phyloP scores from a whole-genome alignment of 2,888 invertebrate genomes.

The Sicus ferrugineus region DNA sequence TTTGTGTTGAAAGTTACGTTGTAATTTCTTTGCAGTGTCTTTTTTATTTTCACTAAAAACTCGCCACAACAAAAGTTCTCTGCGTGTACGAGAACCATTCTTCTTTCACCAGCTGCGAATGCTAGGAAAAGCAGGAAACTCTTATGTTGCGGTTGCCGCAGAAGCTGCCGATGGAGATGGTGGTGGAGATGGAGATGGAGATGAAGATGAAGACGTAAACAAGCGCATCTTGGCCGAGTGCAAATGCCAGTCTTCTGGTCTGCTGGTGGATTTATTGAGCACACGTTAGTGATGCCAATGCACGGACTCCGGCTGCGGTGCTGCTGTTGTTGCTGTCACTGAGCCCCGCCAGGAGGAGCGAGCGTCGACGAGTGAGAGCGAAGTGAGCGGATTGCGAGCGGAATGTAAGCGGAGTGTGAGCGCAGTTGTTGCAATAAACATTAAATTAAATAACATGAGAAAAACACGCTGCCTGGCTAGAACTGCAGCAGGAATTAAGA shows the following conservation, averaged over 20 bases:
- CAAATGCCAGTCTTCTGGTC: neutral
- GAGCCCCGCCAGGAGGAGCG: neutral
- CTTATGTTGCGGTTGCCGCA: neutral
- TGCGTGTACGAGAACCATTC: no score
- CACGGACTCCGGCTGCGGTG: no score
- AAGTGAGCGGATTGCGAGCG: no score
- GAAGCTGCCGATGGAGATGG: neutral
- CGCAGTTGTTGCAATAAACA: slow-evolving; percentile 21
- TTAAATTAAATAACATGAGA: slow-evolving; percentile 27
- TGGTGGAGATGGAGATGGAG: neutral
- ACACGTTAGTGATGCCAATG: neutral
- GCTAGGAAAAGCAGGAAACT: neutral
- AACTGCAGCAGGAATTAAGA: slow-evolving; percentile 22
- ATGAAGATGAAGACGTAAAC: neutral
- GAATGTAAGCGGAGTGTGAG: neutral
- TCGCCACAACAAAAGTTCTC: no score
- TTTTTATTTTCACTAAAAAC: no score
- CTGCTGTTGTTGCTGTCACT: neutral
- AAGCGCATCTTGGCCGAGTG: neutral
- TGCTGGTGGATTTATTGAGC: neutral
- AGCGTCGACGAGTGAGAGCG: neutral
- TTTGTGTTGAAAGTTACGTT: no score
- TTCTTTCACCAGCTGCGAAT: neutral
- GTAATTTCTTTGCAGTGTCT: no score
- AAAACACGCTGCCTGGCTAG: slow-evolving; percentile 14